A percentile compares a stretch with the other conserved stretches of the same genome.
These are phyloP conservation scores for Lithobates pipiens DNA, from an alignment of 2,797 vertebrate genomes.

Conservation along the genomic window DNA sequence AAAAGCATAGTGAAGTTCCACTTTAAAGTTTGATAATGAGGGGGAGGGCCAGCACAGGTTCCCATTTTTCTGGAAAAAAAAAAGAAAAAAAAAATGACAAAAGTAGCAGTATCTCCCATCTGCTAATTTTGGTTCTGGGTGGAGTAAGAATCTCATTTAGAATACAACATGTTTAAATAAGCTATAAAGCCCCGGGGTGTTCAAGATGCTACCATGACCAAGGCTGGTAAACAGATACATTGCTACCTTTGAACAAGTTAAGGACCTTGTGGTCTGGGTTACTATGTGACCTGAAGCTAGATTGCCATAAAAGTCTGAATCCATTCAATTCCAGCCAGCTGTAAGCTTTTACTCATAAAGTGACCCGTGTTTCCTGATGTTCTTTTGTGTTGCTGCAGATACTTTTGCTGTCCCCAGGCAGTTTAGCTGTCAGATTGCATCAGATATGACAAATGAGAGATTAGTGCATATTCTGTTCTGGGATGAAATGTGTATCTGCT, in stretches of 20 bases:
- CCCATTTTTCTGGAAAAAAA: too few species aligned
- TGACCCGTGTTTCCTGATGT: neutral
- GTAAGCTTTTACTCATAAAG: neutral
- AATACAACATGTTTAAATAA: neutral
- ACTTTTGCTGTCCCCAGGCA: neutral
- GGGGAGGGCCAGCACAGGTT: too few species aligned
- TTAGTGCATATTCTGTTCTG: neutral
- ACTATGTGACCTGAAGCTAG: neutral
- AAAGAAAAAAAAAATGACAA: too few species aligned
- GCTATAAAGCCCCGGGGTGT: neutral
- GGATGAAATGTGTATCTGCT: neutral
- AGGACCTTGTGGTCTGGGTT: neutral
- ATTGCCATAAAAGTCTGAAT: neutral
- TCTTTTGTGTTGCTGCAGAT: neutral
- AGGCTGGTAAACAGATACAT: neutral
- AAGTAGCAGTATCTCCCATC: too few species aligned
- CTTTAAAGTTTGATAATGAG: too few species aligned
- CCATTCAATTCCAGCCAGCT: neutral
- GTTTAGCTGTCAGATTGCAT: slow-evolving; percentile 1
- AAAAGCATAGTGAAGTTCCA: too few species aligned
- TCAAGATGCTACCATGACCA: neutral
- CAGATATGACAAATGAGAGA: slow-evolving; percentile 16
- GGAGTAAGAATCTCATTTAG: neutral
- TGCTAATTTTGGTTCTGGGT: too few species aligned
- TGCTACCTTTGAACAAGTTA: neutral